Percentiles rank a stretch among this genome's conserved stretches.
phyloP scores from a whole-genome alignment of 2,888 invertebrate genomes.

The Eumacrocentrus americanus region DNA sequence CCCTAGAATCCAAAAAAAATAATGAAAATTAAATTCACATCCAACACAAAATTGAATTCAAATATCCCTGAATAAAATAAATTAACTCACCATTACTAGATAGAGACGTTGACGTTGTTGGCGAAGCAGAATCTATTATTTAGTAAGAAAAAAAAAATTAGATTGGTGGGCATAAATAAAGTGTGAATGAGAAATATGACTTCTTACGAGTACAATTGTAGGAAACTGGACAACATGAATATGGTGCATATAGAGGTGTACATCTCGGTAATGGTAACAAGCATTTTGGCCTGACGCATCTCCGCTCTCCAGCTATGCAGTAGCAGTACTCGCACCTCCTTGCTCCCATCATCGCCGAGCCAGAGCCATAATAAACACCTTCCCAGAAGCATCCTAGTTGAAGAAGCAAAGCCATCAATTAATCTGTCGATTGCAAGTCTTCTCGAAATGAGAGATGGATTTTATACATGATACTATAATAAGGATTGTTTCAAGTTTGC shows the following conservation, averaged over 20 bases:
- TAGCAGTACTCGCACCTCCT: slow-evolving; percentile 87
- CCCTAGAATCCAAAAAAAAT: too few species aligned
- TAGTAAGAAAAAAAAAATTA: too few species aligned
- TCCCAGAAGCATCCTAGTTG: slow-evolving; percentile 77
- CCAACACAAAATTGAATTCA: slow-evolving; percentile 8
- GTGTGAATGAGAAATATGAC: slow-evolving; percentile 23
- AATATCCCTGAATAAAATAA: neutral
- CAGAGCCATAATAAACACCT: slow-evolving; percentile 76
- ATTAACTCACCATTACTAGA: neutral
- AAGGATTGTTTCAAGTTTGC: too few species aligned
- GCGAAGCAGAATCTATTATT: too few species aligned
- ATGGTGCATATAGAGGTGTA: slow-evolving; percentile 67
- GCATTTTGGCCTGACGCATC: slow-evolving; percentile 82
- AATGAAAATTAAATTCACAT: too few species aligned
- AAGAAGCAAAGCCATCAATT: too few species aligned
- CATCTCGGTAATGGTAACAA: slow-evolving; percentile 77
- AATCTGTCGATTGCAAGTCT: too few species aligned
- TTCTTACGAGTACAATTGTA: slow-evolving; percentile 71
- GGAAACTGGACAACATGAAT: slow-evolving; percentile 80
- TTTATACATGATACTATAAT: too few species aligned
- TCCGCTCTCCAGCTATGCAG: slow-evolving; percentile 67
- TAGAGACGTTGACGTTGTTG: slow-evolving; percentile 6
- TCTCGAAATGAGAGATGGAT: too few species aligned
- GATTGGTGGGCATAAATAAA: neutral
- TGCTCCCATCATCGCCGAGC: slow-evolving; percentile 82